Conservation (phyloP, 2,888 invertebrate genomes). For the Argynnis bischoffii region DNA sequence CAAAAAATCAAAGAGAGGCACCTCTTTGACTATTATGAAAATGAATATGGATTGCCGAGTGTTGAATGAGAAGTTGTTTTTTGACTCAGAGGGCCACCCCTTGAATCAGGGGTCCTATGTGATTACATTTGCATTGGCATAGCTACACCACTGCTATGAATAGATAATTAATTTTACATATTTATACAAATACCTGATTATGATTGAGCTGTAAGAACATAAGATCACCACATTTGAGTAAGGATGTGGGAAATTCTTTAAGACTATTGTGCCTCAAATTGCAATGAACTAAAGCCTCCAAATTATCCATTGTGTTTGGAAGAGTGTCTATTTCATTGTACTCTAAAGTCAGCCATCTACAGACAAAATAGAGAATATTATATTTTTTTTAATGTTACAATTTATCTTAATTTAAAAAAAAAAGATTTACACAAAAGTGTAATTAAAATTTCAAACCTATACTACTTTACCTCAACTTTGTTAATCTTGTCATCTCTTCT, state of each 20-base stretch:
- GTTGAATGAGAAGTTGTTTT: too few species aligned
- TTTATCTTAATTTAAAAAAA: neutral
- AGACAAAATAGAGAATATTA: neutral
- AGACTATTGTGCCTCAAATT: conserved; percentile 84
- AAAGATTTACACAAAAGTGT: neutral
- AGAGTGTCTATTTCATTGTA: conserved; percentile 80
- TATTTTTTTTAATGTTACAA: neutral
- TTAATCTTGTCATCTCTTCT: conserved; percentile 79
- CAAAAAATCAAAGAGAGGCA: too few species aligned
- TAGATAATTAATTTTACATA: too few species aligned
- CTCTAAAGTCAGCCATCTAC: conserved; percentile 86
- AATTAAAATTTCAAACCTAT: neutral
- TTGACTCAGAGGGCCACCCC: too few species aligned
- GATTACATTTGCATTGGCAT: too few species aligned
- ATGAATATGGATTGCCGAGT: too few species aligned
- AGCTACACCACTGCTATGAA: too few species aligned
- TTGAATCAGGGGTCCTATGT: too few species aligned
- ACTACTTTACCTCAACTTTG: conserved; percentile 76
- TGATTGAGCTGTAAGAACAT: conserved; percentile 80
- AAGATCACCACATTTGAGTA: conserved; percentile 69
- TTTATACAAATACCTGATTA: conserved; percentile 61
- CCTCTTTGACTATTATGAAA: too few species aligned
- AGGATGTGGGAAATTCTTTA: conserved; percentile 72
- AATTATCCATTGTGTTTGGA: conserved; percentile 75
- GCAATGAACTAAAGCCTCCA: conserved; percentile 82